A percentile compares a stretch with the other conserved stretches of the same genome.
phyloP scores from a whole-genome alignment of 1,140 invertebrate genomes.

The Brachionus angularis region DNA sequence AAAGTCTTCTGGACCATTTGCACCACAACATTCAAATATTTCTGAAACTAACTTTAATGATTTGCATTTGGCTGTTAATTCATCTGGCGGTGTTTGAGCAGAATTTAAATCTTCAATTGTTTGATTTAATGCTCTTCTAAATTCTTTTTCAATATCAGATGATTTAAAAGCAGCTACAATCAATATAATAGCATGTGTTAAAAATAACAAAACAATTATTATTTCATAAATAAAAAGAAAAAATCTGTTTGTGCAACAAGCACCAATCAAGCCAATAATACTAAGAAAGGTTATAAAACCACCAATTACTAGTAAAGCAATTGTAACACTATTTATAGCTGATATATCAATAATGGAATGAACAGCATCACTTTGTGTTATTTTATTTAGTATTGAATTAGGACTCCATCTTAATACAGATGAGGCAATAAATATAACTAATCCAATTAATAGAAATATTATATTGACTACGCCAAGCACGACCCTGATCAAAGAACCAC shows the following conservation, averaged over 20 bases:
- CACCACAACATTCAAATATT: conserved; percentile 35
- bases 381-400: conserved; percentile 40
- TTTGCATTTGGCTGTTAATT: neutral
- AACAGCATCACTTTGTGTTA: conserved; percentile 2
- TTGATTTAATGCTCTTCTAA: conserved; percentile 22
- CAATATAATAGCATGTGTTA: conserved; percentile 14
- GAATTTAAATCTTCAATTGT: conserved; percentile 21
- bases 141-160: conserved; percentile 10
- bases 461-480: conserved; percentile 22
- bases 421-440: neutral
- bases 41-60: conserved; percentile 27
- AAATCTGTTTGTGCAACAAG: conserved; percentile 33
- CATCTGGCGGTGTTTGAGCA: neutral
- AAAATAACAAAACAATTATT: conserved; percentile 11
- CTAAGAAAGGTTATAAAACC: conserved; percentile 21
- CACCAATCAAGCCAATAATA: conserved; percentile 18
- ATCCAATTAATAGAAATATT: conserved; percentile 11
- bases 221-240: conserved; percentile 35
- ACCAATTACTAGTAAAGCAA: conserved; percentile 12
- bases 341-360: conserved; percentile 23
- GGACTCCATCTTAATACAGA: conserved; percentile 20
- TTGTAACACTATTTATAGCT: conserved; percentile 19
- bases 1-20: conserved; percentile 32
- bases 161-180: conserved; percentile 36
- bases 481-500: conserved; percentile 23